Percentiles rank a stretch among this genome's conserved stretches.
phyloP scores from a whole-genome alignment of 1,140 invertebrate genomes.

The Calliopsis andreniformis region DNA sequence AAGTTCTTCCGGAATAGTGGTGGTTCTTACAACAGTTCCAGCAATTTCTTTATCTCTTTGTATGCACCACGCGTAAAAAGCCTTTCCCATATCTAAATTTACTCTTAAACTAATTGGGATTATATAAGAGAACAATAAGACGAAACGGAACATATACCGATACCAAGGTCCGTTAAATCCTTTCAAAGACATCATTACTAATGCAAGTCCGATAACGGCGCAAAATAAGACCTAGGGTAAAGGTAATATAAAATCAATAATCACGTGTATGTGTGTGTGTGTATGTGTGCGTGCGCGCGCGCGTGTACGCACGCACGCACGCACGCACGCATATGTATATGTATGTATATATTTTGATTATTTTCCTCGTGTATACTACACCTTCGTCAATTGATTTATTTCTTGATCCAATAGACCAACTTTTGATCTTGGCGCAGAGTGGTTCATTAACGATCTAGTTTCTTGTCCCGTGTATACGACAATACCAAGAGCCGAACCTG shows the following conservation, averaged over 20 bases:
- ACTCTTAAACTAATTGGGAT: conserved; percentile 99
- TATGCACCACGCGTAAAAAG: conserved; percentile 98
- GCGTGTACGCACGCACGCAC: too few relatives aligned
- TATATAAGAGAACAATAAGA: conserved; percentile 99
- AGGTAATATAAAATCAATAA: not conserved
- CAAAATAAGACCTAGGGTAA: conserved; percentile 89
- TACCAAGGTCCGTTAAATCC: conserved; percentile 98
- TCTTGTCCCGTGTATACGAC: conserved; percentile 98
- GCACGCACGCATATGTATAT: too few relatives aligned
- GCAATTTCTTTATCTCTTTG: conserved; percentile 95
- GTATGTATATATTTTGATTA: conserved; percentile 12
- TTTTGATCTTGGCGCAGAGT: conserved; percentile 96
- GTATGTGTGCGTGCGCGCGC: too few relatives aligned
- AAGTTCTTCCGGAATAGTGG: conserved; percentile 99
- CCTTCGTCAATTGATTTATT: conserved; percentile 97
- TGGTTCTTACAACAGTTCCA: conserved; percentile 98
- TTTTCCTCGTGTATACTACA: conserved; percentile 63
- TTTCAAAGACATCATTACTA: conserved; percentile 98
- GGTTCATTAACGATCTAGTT: conserved; percentile 99
- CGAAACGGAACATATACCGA: conserved; percentile 97
- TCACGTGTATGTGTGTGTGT: too few relatives aligned
- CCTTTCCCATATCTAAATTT: conserved; percentile 99
- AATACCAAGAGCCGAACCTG: conserved; percentile 96
- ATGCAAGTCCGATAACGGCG: conserved; percentile 93
- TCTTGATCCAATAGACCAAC: conserved; percentile 97